Percentiles rank a stretch among this genome's conserved stretches.
These are phyloP conservation scores for Tanaodytes sp. DNA, from an alignment of 2,888 invertebrate species.

Conservation along the genomic window DNA sequence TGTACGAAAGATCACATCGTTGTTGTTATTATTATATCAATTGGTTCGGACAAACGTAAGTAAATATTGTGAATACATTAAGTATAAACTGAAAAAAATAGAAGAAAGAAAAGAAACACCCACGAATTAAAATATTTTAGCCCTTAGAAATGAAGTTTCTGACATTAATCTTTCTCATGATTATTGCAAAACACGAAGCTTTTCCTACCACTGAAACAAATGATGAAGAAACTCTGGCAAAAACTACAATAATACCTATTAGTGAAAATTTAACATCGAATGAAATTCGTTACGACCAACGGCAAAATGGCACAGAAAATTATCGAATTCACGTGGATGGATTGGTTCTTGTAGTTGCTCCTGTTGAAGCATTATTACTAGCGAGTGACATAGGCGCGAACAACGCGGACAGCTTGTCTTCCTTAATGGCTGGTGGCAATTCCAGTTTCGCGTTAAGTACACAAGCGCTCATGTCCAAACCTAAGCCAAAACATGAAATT, in stretches of 20 bases:
- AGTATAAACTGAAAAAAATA: no score
- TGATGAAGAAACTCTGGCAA: not conserved
- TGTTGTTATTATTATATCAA: no score
- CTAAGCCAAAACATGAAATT: conserved; percentile 14
- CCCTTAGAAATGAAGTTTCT: conserved; percentile 18
- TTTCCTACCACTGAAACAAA: conserved; percentile 4
- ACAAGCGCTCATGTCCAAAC: conserved; percentile 24
- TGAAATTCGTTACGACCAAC: conserved; percentile 76
- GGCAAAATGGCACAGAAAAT: conserved; percentile 86
- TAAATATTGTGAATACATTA: no score
- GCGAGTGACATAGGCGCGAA: conserved; percentile 74
- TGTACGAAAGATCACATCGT: conserved; percentile 22
- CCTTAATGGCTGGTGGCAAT: conserved; percentile 31
- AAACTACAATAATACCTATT: not conserved
- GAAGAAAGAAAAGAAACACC: no score
- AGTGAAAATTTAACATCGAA: conserved; percentile 9
- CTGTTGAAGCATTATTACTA: conserved; percentile 77
- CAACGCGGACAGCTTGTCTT: conserved; percentile 48
- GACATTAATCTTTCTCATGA: conserved; percentile 5
- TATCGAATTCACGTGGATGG: conserved; percentile 81
- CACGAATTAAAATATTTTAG: no score
- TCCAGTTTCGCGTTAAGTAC: conserved; percentile 15
- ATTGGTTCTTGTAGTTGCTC: conserved; percentile 79
- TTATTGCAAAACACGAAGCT: conserved; percentile 18
- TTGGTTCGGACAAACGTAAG: no score